Evolutionary conservation across 2,888 invertebrate genomes (phyloP), one percentile per base, ranked within the genome.

Genomic region (Asteroscopus sphinx): DNA sequence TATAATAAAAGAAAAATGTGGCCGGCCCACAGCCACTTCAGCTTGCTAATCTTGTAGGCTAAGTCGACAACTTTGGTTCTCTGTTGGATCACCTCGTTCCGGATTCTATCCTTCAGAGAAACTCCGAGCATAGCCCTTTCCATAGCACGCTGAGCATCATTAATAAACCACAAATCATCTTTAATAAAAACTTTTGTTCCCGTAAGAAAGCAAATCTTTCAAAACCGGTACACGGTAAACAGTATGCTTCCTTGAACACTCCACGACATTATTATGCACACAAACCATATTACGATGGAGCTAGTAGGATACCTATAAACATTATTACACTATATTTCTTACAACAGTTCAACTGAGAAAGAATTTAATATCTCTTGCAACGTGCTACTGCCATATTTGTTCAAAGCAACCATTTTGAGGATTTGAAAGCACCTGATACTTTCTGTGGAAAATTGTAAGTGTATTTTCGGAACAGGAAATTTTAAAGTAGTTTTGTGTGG

Each of bases 321-420:
- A 40, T 40, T 36, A 36, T 37, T 28, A 9, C 16, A n/a, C 15
- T 30, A 58, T 39, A 45, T 54, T 45, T 40, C 37, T 33, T 45
- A 48, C 41, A 17, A 35, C n/a, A 21, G 5, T 17, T 54, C 44
- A 57, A 51, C 44, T 45, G 44, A 53, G 45, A 21, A 40, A 49
- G 60, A 71, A 73, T 71, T 71, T 65, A 68, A 73, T 73, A 71
- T 51, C 28, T 42, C 49, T 46, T 5, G 16, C 32, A 25, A 52
- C 56, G 62, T 40, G 54, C 33, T 39, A 35, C 26, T 37, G 53
- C 33, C 53, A 45, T 45, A 41, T 62, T 48, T 32, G 40, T 53
- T 53, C 30, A 39, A 12, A 36, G 53, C 33, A 54, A 30, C 49
- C 16, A 25, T 58, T 41, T 16, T 35, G 35, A 26, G 39, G 44